Conservation (phyloP, 1,140 invertebrate species). For the Saccostrea echinata region DNA sequence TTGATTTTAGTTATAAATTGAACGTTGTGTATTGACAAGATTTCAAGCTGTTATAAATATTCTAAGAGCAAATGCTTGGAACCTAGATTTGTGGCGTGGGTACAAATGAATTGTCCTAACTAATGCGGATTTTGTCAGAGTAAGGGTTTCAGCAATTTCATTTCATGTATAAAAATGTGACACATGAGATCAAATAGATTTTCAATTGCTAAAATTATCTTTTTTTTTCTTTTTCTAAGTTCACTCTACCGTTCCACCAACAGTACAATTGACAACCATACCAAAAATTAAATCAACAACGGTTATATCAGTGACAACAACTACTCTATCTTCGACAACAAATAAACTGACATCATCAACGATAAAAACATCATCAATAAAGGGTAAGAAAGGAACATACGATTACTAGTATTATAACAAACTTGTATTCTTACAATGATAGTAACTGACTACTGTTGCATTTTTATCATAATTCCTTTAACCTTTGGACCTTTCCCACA, state of each 20-base stretch:
- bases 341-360: neutral
- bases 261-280: neutral
- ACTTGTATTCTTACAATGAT: too few species aligned
- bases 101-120: neutral
- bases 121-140: conserved; percentile 7
- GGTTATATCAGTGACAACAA: neutral
- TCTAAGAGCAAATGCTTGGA: neutral
- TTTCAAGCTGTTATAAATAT: neutral
- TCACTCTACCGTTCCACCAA: neutral
- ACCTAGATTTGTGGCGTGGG: neutral
- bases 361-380: neutral
- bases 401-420: too few species aligned
- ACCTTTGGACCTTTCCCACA: neutral
- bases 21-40: neutral
- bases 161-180: too few species aligned
- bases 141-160: neutral
- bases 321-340: neutral
- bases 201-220: neutral
- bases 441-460: too few species aligned
- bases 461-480: neutral
- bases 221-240: neutral
- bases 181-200: too few species aligned
- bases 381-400: neutral
- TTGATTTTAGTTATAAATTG: neutral
- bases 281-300: neutral